Percentiles rank a stretch among this genome's conserved stretches.
These are phyloP conservation scores for Pseudochaenichthys georgianus DNA, from an alignment of 2,797 vertebrate species.

Conservation along the genomic window DNA sequence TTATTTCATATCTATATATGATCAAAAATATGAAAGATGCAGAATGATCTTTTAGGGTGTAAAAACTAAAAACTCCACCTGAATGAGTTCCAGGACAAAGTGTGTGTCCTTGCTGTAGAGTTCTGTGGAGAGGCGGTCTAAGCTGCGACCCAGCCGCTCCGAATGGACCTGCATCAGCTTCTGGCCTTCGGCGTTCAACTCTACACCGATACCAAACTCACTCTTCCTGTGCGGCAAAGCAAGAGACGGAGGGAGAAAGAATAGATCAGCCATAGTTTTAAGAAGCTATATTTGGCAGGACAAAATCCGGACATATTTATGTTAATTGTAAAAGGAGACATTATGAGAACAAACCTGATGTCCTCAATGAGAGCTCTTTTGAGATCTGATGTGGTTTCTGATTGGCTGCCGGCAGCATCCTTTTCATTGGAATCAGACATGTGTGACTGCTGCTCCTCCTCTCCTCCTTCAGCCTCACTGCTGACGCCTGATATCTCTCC, in stretches of 20 bases:
- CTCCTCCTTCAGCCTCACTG: slow-evolving; percentile 55
- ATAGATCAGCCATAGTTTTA: not conserved
- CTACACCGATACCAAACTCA: slow-evolving; percentile 87
- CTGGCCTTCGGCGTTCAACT: slow-evolving; percentile 79
- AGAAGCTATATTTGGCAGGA: not conserved
- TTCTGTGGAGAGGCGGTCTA: slow-evolving; percentile 87
- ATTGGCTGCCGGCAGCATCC: slow-evolving; percentile 7
- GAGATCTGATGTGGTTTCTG: slow-evolving; percentile 33
- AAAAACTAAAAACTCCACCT: slow-evolving; percentile 68
- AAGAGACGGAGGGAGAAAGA: not conserved
- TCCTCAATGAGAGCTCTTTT: slow-evolving; percentile 80
- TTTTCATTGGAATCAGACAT: slow-evolving; percentile 40
- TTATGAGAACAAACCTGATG: slow-evolving; percentile 79
- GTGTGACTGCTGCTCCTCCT: slow-evolving; percentile 47
- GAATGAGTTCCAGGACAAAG: slow-evolving; percentile 89
- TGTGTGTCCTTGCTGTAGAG: slow-evolving; percentile 91
- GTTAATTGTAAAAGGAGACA: not conserved
- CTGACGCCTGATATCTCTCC: slow-evolving; percentile 43
- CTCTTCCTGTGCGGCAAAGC: slow-evolving; percentile 73
- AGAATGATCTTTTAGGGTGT: not conserved
- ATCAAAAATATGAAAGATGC: no score
- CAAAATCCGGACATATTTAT: not conserved
- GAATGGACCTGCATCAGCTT: slow-evolving; percentile 85
- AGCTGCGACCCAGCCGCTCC: slow-evolving; percentile 84
- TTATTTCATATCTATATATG: no score